Evolutionary conservation across 2,888 invertebrate species (phyloP), one percentile per base, ranked within the genome.

Genomic region (Amiota communis): DNA sequence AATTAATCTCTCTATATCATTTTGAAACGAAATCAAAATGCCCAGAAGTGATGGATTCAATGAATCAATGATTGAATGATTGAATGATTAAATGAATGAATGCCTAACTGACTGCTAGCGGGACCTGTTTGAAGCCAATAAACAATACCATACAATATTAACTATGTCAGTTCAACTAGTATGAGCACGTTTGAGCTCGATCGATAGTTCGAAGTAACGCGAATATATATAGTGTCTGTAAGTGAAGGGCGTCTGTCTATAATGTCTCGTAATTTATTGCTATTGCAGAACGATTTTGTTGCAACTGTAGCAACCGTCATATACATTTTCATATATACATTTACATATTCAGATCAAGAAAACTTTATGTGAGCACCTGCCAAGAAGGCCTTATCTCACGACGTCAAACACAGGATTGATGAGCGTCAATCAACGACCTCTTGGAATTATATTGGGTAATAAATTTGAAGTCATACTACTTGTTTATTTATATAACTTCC

Each of bases 101-200:
- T 68, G 23, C 51, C 36, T 11, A 51, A 51, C 51, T 20, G 36
- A 12, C 20, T 67, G 51, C 67, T 36, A 46, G 8, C 13, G 67
- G 17, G 20, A 68, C 67, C 23, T 15, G 51, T 36, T 36, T 36
- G 4, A 36, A 36, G 36, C 36, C 2, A 36, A 36, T n/a, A n/a
- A n/a, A n/a, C n/a, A n/a, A 36, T 36, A 36, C 36, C 47, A 11
- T 15, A 15, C 11, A 36, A 51, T 47, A 53, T 68, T 53, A 20
- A 15, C 51, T 68, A 23, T 68, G 67, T 53, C 67, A 68, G 53
- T 51, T 68, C 67, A 68, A 68, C 51, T 68, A 53, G 53, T 23
- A 53, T 68, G 67, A 68, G 51, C 67, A 68, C 36, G 6, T 36
- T 36, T 48, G 23, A 68, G 67, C 23, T 68, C 67, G 51, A 51